Conservation (phyloP, 2,113 vertebrate species). For the Oophaga pumilio region DNA sequence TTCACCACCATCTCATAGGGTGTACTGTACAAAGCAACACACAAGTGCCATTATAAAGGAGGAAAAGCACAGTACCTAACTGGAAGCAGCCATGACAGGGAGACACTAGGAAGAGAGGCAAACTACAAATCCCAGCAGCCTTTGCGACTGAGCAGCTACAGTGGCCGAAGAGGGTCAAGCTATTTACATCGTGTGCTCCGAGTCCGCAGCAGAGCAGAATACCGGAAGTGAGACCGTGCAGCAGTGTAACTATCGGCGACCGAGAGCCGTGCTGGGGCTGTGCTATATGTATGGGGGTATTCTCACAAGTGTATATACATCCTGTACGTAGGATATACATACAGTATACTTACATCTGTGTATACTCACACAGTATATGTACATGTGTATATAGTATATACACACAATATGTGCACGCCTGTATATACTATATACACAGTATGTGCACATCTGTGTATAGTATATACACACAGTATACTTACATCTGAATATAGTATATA, state of each 20-base stretch:
- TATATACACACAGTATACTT: too few relatives aligned
- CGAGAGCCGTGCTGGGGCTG: background rate
- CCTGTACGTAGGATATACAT: too few relatives aligned
- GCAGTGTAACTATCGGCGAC: background rate
- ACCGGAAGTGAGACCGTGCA: background rate
- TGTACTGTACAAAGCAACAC: background rate
- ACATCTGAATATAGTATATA: too few relatives aligned
- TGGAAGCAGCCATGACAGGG: slow-evolving; percentile 56
- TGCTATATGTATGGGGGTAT: too few relatives aligned
- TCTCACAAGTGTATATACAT: too few relatives aligned
- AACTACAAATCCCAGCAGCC: slow-evolving; percentile 47
- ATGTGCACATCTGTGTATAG: too few relatives aligned
- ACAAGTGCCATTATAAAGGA: background rate
- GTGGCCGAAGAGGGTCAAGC: background rate
- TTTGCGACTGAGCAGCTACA: background rate
- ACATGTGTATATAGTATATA: too few relatives aligned
- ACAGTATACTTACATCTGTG: too few relatives aligned
- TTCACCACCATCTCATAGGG: background rate
- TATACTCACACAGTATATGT: too few relatives aligned
- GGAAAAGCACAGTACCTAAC: slow-evolving; percentile 55
- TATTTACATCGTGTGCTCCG: background rate
- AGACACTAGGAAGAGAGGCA: slow-evolving; percentile 12
- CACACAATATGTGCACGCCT: too few relatives aligned
- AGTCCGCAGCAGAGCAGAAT: background rate
- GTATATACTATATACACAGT: too few relatives aligned